Conservation (phyloP, 2,888 invertebrate genomes). For the Cryptophagus acutangulus region DNA sequence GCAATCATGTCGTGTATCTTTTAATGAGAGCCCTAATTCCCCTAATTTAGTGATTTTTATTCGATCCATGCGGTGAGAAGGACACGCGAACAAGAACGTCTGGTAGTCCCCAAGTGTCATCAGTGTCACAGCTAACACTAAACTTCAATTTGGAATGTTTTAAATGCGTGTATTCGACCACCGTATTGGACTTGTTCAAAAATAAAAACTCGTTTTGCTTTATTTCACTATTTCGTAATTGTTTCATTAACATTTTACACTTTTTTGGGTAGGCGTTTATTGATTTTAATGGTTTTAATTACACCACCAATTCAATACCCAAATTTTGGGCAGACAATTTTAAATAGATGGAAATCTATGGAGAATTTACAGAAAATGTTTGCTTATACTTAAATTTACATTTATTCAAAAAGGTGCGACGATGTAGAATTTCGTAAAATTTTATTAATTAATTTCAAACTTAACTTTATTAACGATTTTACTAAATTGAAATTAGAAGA, state of each 20-base stretch:
- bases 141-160: conserved; percentile 42
- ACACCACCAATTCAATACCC: too few species aligned
- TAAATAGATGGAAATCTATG: too few species aligned
- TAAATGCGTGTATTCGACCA: conserved; percentile 34
- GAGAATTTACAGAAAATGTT: too few species aligned
- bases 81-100: conserved; percentile 35
- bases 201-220: conserved; percentile 33
- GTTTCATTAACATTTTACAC: conserved; percentile 46
- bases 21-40: conserved; percentile 47
- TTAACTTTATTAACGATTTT: too few species aligned
- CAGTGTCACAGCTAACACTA: conserved; percentile 34
- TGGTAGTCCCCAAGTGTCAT: conserved; percentile 26
- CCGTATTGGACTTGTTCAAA: conserved; percentile 31
- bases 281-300: conserved; percentile 34
- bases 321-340: too few species aligned
- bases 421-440: too few species aligned
- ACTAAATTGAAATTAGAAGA: too few species aligned
- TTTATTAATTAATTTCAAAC: too few species aligned
- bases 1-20: conserved; percentile 39
- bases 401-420: too few species aligned
- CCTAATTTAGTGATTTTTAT: conserved; percentile 45
- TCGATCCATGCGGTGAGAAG: conserved; percentile 25
- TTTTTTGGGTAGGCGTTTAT: conserved; percentile 38
- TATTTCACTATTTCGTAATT: conserved; percentile 40
- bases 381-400: too few species aligned